These are phyloP conservation scores for Andrena marginata DNA, from an alignment of 2,888 invertebrate species.

Conservation along the genomic window DNA sequence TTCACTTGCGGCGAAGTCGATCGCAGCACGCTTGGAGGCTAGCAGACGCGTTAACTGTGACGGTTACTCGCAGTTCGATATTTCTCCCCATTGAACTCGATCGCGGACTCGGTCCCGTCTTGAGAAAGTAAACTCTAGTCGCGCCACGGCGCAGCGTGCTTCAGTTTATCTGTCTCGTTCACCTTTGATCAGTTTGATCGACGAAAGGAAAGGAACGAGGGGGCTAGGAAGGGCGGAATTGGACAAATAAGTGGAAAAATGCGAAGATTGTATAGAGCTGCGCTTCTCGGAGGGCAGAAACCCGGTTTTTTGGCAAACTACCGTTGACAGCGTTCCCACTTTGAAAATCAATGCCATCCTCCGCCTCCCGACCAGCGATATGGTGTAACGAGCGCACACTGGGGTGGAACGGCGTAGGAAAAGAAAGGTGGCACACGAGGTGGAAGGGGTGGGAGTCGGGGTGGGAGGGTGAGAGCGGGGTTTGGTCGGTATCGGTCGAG, in stretches of 20 bases:
- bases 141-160: not conserved
- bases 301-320: constrained; percentile 61
- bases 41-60: not conserved
- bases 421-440: constrained; percentile 48
- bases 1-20: constrained; percentile 10
- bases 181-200: constrained; percentile 15
- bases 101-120: not conserved
- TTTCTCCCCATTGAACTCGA: too few species aligned
- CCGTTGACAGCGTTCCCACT: constrained; percentile 57
- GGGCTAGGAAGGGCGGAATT: too few species aligned
- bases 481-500: constrained; percentile 54
- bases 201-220: not conserved
- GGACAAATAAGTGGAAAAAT: not conserved
- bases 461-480: constrained; percentile 22
- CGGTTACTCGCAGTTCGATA: too few species aligned
- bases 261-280: not conserved
- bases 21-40: not conserved
- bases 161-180: constrained; percentile 32
- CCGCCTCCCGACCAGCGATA: constrained; percentile 44
- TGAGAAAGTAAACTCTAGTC: constrained; percentile 18
- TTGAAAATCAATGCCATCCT: constrained; percentile 68
- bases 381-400: constrained; percentile 61
- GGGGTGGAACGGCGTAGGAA: constrained; percentile 48
- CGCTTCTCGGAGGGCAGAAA: constrained; percentile 13
- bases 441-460: constrained; percentile 26